Evolutionary conservation across 2,797 vertebrate genomes (phyloP).

Genomic region (Chaunax sp.): DNA sequence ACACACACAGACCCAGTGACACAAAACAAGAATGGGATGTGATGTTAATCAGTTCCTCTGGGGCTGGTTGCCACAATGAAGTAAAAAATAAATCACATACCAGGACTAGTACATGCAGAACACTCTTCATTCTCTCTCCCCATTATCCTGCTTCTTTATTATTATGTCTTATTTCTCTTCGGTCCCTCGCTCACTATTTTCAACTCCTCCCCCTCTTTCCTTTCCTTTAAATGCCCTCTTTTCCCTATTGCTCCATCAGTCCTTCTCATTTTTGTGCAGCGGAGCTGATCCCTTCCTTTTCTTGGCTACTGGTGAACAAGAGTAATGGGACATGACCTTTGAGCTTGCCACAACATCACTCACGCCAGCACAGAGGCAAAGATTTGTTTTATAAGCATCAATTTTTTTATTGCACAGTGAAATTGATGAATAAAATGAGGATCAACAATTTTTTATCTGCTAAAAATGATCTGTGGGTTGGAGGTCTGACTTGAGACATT

Average conservation of each 20-base stretch:
- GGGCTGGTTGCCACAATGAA: constrained; percentile 54
- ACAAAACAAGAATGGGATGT: constrained; percentile 40
- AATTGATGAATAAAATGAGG: background rate
- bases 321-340: constrained; percentile 31
- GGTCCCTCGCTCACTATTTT: constrained; percentile 24
- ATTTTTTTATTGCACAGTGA: background rate
- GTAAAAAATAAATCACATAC: constrained; percentile 56
- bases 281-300: constrained; percentile 30
- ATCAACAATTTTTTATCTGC: background rate
- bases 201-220: constrained; percentile 5
- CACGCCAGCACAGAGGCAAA: background rate
- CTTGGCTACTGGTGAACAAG: constrained; percentile 44
- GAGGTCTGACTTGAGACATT: background rate
- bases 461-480: background rate
- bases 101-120: constrained; percentile 53
- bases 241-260: constrained; percentile 13
- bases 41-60: constrained; percentile 70
- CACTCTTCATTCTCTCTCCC: constrained; percentile 35
- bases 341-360: constrained; percentile 2
- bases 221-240: constrained; percentile 23
- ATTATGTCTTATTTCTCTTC: constrained; percentile 28
- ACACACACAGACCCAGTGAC: background rate
- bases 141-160: constrained; percentile 45
- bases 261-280: constrained; percentile 23
- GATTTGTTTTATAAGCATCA: constrained; percentile 5